Conservation (phyloP, 2,888 invertebrate species). For the Neuroscelio doddi region DNA sequence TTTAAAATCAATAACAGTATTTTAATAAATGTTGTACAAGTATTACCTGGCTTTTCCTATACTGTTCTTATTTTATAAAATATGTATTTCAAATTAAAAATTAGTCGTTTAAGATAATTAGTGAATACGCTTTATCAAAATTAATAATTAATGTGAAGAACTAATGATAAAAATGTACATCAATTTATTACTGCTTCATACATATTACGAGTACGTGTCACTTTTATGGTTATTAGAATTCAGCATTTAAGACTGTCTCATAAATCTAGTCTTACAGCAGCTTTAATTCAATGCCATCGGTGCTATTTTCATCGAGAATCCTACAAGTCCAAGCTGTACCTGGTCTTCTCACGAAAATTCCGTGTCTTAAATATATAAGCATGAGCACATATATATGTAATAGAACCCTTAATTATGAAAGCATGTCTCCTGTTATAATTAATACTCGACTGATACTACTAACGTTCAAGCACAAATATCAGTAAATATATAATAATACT, state of each 20-base stretch:
- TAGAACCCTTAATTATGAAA: constrained; percentile 59
- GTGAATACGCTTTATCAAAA: too few relatives aligned
- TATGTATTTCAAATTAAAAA: too few relatives aligned
- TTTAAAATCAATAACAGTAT: too few relatives aligned
- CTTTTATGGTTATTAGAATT: constrained; percentile 42
- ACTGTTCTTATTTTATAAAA: too few relatives aligned
- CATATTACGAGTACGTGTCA: constrained; percentile 31
- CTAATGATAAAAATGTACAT: too few relatives aligned
- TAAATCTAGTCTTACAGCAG: constrained; percentile 51
- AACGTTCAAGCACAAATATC: constrained; percentile 48
- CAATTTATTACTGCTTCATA: not conserved
- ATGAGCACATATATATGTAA: constrained; percentile 23
- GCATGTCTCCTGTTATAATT: constrained; percentile 58
- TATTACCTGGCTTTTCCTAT: too few relatives aligned
- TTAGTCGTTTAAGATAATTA: too few relatives aligned
- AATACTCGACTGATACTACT: constrained; percentile 48
- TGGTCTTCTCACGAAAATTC: constrained; percentile 30
- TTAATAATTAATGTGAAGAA: too few relatives aligned
- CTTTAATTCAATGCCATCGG: constrained; percentile 45
- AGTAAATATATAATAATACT: constrained; percentile 15
- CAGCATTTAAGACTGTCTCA: constrained; percentile 52
- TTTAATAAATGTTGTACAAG: too few relatives aligned
- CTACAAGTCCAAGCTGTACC: constrained; percentile 38
- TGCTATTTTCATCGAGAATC: constrained; percentile 46
- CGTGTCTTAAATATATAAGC: constrained; percentile 19